phyloP scores from a whole-genome alignment of 2,888 invertebrate species.

The Sisyra nigra region DNA sequence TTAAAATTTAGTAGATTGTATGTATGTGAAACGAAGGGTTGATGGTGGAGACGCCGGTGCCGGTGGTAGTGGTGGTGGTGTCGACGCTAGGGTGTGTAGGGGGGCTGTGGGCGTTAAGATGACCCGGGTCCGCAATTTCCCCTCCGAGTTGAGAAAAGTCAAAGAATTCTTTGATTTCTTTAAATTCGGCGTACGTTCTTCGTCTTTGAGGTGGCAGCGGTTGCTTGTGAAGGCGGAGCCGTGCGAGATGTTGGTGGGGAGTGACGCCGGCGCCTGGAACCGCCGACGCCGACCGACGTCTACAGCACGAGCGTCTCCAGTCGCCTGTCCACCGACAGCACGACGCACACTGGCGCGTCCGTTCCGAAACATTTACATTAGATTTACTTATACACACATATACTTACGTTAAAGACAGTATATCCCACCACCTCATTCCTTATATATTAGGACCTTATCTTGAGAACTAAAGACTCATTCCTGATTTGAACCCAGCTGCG shows the following conservation, averaged over 20 bases:
- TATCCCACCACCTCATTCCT: constrained; percentile 4
- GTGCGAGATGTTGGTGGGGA: constrained; percentile 2
- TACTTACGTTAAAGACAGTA: constrained; percentile 5
- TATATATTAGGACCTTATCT: constrained; percentile 9
- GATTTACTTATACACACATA: constrained; percentile 5
- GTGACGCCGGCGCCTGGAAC: constrained; percentile 6
- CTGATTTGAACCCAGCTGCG: constrained; percentile 7
- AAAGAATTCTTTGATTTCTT: constrained; percentile 8
- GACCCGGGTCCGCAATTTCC: not conserved
- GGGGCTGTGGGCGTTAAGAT: not conserved
- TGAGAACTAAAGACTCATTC: constrained; percentile 8
- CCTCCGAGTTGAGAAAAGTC: constrained; percentile 5
- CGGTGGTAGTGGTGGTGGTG: not conserved
- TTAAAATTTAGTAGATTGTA: too few species aligned
- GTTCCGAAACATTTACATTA: constrained; percentile 3
- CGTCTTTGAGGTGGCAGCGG: not conserved
- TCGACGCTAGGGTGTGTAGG: too few species aligned
- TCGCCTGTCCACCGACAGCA: constrained; percentile 7
- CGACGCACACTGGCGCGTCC: constrained; percentile 1
- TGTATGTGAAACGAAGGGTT: too few species aligned
- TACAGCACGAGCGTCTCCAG: constrained; percentile 6
- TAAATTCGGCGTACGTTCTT: constrained; percentile 4
- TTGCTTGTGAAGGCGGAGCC: constrained; percentile 1
- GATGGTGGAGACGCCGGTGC: too few species aligned
- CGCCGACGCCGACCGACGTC: constrained; percentile 6